Evolutionary conservation across 2,113 vertebrate genomes (phyloP).

Genomic region (Alouatta palliata): DNA sequence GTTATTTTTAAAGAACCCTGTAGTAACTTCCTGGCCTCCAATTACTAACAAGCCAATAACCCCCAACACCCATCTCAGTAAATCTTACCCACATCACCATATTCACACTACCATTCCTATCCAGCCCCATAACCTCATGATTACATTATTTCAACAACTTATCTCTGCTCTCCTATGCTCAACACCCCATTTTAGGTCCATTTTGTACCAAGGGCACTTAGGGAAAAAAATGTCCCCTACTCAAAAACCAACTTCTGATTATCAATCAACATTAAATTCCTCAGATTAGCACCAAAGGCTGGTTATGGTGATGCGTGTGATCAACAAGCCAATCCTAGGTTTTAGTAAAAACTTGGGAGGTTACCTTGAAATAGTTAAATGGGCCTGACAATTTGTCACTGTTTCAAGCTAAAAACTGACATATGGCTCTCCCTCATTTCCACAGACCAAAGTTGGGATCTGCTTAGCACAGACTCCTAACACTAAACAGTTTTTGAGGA

Average conservation of each 20-base stretch:
- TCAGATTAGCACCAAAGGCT: background rate
- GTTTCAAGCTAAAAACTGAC: background rate
- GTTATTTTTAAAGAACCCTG: background rate
- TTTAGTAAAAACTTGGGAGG: constrained; percentile 2
- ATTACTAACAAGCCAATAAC: background rate
- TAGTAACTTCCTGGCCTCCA: background rate
- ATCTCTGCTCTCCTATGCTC: background rate
- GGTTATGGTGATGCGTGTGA: background rate
- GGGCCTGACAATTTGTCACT: background rate
- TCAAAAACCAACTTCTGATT: background rate
- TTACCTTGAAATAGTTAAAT: background rate
- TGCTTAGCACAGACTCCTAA: constrained; percentile 11
- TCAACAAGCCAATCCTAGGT: background rate
- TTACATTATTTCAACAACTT: background rate
- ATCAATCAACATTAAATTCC: background rate
- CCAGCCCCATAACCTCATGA: background rate
- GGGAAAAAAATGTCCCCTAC: background rate
- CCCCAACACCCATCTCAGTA: background rate
- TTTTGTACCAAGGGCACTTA: background rate
- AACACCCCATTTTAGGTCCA: background rate
- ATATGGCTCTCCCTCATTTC: background rate
- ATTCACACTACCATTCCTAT: background rate
- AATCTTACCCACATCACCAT: background rate
- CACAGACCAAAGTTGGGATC: background rate
- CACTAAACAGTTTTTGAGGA: constrained; percentile 18